phyloP scores from a whole-genome alignment of 2,888 invertebrate genomes.

The Caenorhabditis wallacei region DNA sequence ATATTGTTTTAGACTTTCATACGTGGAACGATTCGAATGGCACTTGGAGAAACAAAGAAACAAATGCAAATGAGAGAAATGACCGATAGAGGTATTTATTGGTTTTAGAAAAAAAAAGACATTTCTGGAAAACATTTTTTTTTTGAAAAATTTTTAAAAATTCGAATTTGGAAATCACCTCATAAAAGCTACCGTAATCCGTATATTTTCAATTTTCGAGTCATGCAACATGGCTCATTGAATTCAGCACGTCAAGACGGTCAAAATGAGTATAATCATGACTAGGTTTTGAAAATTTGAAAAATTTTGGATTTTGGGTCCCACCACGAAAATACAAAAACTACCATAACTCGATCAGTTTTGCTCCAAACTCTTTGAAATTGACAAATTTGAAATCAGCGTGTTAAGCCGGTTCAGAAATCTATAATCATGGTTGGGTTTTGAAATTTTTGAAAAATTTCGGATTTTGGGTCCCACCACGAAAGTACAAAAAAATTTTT shows the following conservation, averaged over 20 bases:
- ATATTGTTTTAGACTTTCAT: conserved; percentile 21
- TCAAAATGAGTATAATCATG: too few relatives aligned
- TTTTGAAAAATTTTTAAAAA: too few relatives aligned
- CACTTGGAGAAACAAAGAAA: conserved; percentile 5
- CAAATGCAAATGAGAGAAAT: background rate
- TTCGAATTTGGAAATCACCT: too few relatives aligned
- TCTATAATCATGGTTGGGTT: background rate
- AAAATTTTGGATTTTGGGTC: background rate
- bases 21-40: conserved; percentile 18
- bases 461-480: background rate
- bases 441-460: background rate
- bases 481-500: background rate
- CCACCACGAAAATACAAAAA: too few relatives aligned
- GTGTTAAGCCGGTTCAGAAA: too few relatives aligned
- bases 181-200: too few relatives aligned
- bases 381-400: too few relatives aligned
- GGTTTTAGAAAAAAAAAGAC: background rate
- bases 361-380: background rate
- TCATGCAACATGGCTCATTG: too few relatives aligned
- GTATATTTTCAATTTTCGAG: too few relatives aligned
- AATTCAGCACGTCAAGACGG: too few relatives aligned
- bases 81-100: conserved; percentile 24
- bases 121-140: too few relatives aligned
- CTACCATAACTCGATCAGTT: background rate
- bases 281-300: too few relatives aligned